A percentile compares a stretch with the other conserved stretches of the same genome.
phyloP scores from a whole-genome alignment of 2,113 vertebrate species.

The Chroicocephalus ridibundus region DNA sequence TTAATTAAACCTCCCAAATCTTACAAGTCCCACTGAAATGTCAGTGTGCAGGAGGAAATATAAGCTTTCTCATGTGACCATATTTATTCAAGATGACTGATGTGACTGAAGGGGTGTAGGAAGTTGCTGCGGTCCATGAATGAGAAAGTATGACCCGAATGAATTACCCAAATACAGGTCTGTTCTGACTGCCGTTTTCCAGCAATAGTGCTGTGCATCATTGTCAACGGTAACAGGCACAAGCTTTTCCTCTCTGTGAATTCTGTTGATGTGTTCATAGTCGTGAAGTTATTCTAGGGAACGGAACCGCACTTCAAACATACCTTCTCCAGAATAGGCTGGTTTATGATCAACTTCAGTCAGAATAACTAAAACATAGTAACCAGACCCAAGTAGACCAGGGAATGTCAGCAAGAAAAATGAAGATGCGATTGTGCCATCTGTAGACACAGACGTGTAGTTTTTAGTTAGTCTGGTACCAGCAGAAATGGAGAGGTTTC shows the following conservation, averaged over 20 bases:
- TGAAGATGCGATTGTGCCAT: background rate
- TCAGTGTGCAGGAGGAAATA: background rate
- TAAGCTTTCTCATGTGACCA: background rate
- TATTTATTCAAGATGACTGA: background rate
- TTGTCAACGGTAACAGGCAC: background rate
- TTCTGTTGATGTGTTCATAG: background rate
- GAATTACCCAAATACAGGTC: background rate
- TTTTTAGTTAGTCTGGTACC: background rate
- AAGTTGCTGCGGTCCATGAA: background rate
- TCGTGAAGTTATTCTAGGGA: background rate
- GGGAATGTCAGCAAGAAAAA: background rate
- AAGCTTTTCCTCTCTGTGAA: background rate
- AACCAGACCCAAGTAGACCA: background rate
- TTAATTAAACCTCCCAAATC: background rate
- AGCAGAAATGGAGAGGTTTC: background rate
- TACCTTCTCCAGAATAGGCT: background rate
- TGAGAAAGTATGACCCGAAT: background rate
- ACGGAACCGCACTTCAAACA: background rate
- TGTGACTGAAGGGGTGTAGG: background rate
- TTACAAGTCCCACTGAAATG: background rate
- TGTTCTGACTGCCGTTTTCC: background rate
- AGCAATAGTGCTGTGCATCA: accelerated
- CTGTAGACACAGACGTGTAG: background rate
- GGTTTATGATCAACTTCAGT: background rate
- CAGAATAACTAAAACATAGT: background rate